Percentiles rank a stretch among this genome's conserved stretches.
These are phyloP conservation scores for Heliconius erato DNA, from an alignment of 2,888 invertebrate genomes.

Conservation along the genomic window DNA sequence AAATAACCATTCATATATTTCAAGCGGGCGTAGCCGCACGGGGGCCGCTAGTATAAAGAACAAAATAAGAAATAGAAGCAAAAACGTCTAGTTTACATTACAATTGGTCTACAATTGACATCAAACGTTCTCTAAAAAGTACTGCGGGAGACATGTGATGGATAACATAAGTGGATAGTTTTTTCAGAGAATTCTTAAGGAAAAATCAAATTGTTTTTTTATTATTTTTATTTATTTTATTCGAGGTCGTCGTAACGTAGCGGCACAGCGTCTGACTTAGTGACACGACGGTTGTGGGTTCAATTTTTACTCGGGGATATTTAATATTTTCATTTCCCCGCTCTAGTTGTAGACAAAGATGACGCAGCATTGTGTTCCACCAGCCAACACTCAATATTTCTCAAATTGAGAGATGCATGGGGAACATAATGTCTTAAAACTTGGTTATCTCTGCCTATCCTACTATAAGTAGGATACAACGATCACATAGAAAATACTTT, in stretches of 20 bases:
- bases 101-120: slow-evolving; percentile 11
- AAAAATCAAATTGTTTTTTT: not conserved
- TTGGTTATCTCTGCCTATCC: not conserved
- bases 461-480: not conserved
- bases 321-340: not conserved
- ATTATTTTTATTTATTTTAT: not conserved
- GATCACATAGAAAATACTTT: not conserved
- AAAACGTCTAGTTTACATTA: not conserved
- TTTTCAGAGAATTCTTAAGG: slow-evolving; percentile 1
- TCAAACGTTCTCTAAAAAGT: slow-evolving; percentile 6
- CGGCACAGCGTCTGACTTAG: not conserved
- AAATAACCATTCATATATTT: too few species aligned
- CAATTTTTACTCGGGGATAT: not conserved
- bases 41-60: not conserved
- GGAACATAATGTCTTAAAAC: not conserved
- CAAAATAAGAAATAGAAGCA: not conserved
- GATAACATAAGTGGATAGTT: slow-evolving; percentile 28
- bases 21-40: too few species aligned
- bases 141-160: slow-evolving; percentile 16
- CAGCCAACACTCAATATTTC: not conserved
- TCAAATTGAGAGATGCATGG: not conserved
- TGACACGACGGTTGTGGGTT: not conserved
- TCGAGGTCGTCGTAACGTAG: not conserved
- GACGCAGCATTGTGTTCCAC: not conserved
- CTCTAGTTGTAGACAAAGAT: not conserved